Evolutionary conservation across 2,113 vertebrate genomes (phyloP).

Genomic region (Petromus typicus): DNA sequence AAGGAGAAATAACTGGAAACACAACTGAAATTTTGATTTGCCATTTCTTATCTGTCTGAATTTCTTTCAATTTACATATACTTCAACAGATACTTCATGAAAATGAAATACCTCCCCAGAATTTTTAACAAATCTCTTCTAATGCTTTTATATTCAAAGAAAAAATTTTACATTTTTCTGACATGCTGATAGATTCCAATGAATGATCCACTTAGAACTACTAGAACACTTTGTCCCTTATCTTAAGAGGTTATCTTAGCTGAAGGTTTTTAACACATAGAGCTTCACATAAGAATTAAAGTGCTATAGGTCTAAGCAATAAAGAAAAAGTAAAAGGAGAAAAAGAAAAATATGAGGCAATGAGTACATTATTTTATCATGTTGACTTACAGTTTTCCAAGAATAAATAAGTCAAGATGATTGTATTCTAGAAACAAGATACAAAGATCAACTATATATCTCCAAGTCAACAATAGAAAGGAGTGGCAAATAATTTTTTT

Average conservation of each 20-base stretch:
- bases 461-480: neutral
- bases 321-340: neutral
- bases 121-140: neutral
- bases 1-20: neutral
- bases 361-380: no score
- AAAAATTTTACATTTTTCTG: slow-evolving; percentile 3
- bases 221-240: neutral
- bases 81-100: neutral
- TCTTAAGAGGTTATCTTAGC: neutral
- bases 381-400: neutral
- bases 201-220: neutral
- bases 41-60: neutral
- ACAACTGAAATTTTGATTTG: neutral
- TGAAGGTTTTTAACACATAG: neutral
- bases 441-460: neutral
- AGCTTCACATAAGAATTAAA: neutral
- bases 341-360: neutral
- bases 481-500: neutral
- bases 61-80: neutral
- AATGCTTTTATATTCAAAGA: neutral
- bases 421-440: neutral
- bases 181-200: neutral
- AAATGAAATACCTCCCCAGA: neutral
- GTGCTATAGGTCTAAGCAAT: neutral
- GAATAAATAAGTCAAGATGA: neutral